Evolutionary conservation across 2,113 vertebrate species (phyloP).

Genomic region (Turnix velox): DNA sequence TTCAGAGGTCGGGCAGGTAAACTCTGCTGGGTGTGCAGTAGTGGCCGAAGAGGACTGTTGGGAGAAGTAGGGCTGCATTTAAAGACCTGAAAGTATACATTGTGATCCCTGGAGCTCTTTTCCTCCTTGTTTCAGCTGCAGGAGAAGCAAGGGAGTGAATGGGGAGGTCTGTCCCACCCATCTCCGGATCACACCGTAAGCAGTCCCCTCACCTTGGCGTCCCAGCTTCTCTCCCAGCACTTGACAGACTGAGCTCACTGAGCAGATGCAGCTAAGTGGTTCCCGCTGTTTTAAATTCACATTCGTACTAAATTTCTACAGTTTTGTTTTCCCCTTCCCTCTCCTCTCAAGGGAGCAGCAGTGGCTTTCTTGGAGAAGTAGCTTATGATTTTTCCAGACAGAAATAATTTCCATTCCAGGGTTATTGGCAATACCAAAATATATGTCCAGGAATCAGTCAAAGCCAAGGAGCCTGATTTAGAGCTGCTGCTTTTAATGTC

Average conservation of each 20-base stretch:
- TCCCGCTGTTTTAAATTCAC: neutral
- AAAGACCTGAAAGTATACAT: neutral
- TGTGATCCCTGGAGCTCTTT: neutral
- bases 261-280: neutral
- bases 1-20: neutral
- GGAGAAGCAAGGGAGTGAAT: neutral
- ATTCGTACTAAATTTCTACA: neutral
- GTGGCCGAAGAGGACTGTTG: neutral
- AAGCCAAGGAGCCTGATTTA: constrained; percentile 32
- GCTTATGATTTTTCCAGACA: constrained; percentile 33
- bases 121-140: neutral
- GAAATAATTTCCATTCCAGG: constrained; percentile 42
- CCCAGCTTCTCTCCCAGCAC: neutral
- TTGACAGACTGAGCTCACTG: neutral
- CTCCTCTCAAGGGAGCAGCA: constrained; percentile 9
- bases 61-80: neutral
- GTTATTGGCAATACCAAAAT: constrained; percentile 17
- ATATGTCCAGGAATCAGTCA: neutral
- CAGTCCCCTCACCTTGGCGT: neutral
- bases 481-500: neutral
- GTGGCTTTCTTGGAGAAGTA: constrained; percentile 25
- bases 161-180: neutral
- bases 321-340: neutral
- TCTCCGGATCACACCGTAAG: rapidly evolving
- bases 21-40: neutral